A percentile compares a stretch with the other conserved stretches of the same genome.
Conservation (phyloP, 2,797 vertebrate genomes). For the Gadopsis marmoratus region DNA sequence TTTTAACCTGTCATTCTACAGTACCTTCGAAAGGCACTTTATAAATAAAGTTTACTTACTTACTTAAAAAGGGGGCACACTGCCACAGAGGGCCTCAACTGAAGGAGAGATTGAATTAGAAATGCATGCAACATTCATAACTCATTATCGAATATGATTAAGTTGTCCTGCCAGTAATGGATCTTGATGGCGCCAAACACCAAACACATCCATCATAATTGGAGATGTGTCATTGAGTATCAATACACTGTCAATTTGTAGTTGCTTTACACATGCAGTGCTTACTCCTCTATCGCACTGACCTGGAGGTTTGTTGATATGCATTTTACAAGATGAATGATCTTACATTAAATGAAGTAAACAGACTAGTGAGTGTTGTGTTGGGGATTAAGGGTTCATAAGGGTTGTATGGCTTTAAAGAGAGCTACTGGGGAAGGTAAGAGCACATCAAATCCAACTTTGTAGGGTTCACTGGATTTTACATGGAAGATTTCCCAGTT, state of each 20-base stretch:
- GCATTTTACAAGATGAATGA: constrained; percentile 29
- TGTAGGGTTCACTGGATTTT: constrained; percentile 27
- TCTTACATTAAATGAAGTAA: constrained; percentile 6
- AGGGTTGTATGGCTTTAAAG: constrained; percentile 1
- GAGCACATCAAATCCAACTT: constrained; percentile 9
- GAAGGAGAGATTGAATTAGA: constrained; percentile 21
- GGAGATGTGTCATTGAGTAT: constrained; percentile 56
- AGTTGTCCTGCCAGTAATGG: constrained; percentile 47
- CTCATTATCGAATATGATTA: constrained; percentile 67
- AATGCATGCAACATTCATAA: constrained; percentile 46
- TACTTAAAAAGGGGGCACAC: neutral
- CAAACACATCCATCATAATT: constrained; percentile 59
- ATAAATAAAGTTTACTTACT: no score
- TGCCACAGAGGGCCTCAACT: neutral
- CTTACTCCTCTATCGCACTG: constrained; percentile 1
- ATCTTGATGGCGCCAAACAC: constrained; percentile 33
- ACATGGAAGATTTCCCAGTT: constrained; percentile 21
- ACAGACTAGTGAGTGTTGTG: neutral
- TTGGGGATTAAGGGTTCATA: neutral
- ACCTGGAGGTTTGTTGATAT: constrained; percentile 15
- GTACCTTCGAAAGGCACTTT: no score
- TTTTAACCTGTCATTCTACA: no score
- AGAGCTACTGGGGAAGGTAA: constrained; percentile 3
- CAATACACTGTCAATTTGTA: constrained; percentile 45
- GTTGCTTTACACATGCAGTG: neutral